These are phyloP conservation scores for Pterostichus niger DNA, from an alignment of 2,888 invertebrate genomes.

Conservation along the genomic window DNA sequence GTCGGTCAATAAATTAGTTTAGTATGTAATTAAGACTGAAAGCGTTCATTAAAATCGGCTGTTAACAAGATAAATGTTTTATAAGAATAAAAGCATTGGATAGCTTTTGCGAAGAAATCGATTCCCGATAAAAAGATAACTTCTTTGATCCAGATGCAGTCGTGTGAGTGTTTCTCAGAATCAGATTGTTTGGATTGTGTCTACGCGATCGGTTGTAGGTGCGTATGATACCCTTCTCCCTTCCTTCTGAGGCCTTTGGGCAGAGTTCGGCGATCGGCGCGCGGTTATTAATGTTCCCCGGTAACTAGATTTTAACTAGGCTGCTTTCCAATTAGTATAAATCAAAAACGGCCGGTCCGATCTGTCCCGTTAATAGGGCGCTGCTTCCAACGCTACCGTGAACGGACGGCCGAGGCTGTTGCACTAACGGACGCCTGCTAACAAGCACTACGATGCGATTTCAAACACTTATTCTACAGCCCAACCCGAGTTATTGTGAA, in stretches of 20 bases:
- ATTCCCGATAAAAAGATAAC: constrained; percentile 8
- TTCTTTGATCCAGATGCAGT: background rate
- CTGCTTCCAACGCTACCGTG: constrained; percentile 67
- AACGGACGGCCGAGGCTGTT: constrained; percentile 17
- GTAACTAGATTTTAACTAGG: constrained; percentile 67
- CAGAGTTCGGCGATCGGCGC: constrained; percentile 60
- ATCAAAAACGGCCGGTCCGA: constrained; percentile 70
- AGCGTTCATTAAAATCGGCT: constrained; percentile 40
- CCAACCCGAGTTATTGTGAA: constrained; percentile 21
- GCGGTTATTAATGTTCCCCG: constrained; percentile 66
- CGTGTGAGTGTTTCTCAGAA: constrained; percentile 1
- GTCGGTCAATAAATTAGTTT: constrained; percentile 44
- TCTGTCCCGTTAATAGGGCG: constrained; percentile 67
- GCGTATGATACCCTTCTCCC: constrained; percentile 16
- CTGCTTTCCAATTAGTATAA: constrained; percentile 74
- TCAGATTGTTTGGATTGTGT: background rate
- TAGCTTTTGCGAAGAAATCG: constrained; percentile 21
- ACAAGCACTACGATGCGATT: constrained; percentile 25
- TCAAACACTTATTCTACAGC: constrained; percentile 2
- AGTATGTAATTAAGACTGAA: constrained; percentile 51
- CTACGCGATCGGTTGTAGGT: constrained; percentile 14
- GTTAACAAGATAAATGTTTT: constrained; percentile 44
- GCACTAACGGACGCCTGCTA: constrained; percentile 21
- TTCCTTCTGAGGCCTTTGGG: constrained; percentile 52
- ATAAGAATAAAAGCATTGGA: constrained; percentile 33